phyloP scores from a whole-genome alignment of 2,888 invertebrate species.

The Hipparchia sbordonii region DNA sequence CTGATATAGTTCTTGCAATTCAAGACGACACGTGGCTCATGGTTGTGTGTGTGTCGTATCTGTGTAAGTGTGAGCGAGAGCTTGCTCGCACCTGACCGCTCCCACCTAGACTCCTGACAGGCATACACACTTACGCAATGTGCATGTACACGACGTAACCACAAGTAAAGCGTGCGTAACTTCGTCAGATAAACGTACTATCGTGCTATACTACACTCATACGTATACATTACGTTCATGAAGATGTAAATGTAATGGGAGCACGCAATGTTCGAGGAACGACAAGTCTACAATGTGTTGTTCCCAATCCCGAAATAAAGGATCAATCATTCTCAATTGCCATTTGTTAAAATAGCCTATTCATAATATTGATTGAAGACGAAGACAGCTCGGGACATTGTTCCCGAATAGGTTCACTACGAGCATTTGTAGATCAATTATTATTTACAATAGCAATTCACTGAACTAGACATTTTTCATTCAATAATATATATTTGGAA shows the following conservation, averaged over 20 bases:
- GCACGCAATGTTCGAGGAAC: slow-evolving; percentile 27
- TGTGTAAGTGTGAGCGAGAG: too few species aligned
- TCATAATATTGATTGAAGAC: slow-evolving; percentile 39
- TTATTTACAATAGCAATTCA: background rate
- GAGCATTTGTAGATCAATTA: background rate
- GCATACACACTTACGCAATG: too few species aligned
- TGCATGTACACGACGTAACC: too few species aligned
- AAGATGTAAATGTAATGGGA: slow-evolving; percentile 20
- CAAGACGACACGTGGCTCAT: too few species aligned
- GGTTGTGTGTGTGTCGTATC: too few species aligned
- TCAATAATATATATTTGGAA: too few species aligned
- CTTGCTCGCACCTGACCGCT: too few species aligned
- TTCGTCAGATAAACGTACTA: too few species aligned
- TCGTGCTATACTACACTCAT: background rate
- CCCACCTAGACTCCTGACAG: too few species aligned
- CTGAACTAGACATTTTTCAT: background rate
- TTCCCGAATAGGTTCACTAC: slow-evolving; percentile 18
- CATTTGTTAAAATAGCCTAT: slow-evolving; percentile 38
- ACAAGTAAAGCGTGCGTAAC: too few species aligned
- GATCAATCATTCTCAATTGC: slow-evolving; percentile 39
- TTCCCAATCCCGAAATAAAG: slow-evolving; percentile 38
- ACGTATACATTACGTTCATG: slow-evolving; percentile 1
- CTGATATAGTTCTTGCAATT: background rate
- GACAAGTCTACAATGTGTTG: slow-evolving; percentile 24
- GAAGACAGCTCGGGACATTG: slow-evolving; percentile 27